Evolutionary conservation across 2,888 invertebrate species (phyloP), one percentile per base, ranked within the genome.

Genomic region (Allophyes oxyacanthae): DNA sequence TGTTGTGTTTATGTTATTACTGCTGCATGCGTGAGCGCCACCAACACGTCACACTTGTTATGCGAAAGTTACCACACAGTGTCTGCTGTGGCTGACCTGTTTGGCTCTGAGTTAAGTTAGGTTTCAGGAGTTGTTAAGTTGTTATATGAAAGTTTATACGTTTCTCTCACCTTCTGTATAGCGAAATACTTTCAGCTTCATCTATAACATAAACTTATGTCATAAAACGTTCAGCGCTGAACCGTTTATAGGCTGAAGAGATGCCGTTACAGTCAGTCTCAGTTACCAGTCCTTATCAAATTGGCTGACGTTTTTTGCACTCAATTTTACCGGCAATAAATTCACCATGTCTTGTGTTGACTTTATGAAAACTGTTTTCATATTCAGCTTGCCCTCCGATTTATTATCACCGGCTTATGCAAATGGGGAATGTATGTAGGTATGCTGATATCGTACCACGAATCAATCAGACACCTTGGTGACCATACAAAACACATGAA

Each of bases 1-100:
- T 78, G 87, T 78, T 70, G 49, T 51, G 63, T 67, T 72, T 66
- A 66, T 66, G 65, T 66, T 66, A 72, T 66, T 67, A 72, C 54
- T 53, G 67, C 67, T 67, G 61, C 50, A 66, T 72, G 65, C 65
- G 72, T 59, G 40, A 30, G 46, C 40, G 60, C 33, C 28, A 36
- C 42, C 46, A 25, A 58, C 65, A 36, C 46, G 46, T 33, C 59
- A 43, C 46, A 44, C 46, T 46, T 40, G 46, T 48, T 44, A 48
- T 59, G 65, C 65, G 72, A 66, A 66, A 59, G 72, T 72, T 66
- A 72, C 46, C 51, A 26, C 60, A 65, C 45, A 40, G 26, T 53
- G 10, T 14, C 45, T 45, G 33, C 20, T 32, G 15, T 20, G n/a
- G 26, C 36, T 46, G 37, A 15, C 64, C 44, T 37, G 33, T 8